Conservation (phyloP, 2,113 vertebrate genomes). For the Thermophis baileyi region DNA sequence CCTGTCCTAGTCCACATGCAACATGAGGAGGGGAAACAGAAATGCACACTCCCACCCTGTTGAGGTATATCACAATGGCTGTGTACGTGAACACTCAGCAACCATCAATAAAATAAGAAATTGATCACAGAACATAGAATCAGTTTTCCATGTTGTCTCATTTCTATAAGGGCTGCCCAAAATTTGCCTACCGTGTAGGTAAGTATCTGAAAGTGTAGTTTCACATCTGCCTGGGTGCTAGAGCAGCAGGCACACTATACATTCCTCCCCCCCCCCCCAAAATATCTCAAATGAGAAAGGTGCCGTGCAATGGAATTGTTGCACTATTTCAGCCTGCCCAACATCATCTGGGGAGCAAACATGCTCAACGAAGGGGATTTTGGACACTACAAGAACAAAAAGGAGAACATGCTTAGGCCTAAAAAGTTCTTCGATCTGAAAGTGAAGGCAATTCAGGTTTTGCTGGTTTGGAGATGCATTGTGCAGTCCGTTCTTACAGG, state of each 20-base stretch:
- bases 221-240: neutral
- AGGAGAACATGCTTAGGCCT: neutral
- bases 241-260: neutral
- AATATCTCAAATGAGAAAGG: neutral
- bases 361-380: neutral
- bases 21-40: neutral
- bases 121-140: neutral
- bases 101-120: neutral
- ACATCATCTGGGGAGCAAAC: neutral
- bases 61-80: neutral
- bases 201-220: neutral
- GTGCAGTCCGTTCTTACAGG: neutral
- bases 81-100: neutral
- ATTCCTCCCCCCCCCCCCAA: no score
- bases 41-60: neutral
- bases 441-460: neutral
- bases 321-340: neutral
- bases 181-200: neutral
- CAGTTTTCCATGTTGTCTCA: neutral
- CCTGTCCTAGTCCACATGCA: neutral
- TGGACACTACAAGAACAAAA: neutral
- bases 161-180: neutral
- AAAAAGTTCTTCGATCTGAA: neutral
- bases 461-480: neutral
- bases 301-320: neutral